These are phyloP conservation scores for Bos taurus DNA, from an alignment of 2,113 vertebrate genomes.

Conservation along the genomic window DNA sequence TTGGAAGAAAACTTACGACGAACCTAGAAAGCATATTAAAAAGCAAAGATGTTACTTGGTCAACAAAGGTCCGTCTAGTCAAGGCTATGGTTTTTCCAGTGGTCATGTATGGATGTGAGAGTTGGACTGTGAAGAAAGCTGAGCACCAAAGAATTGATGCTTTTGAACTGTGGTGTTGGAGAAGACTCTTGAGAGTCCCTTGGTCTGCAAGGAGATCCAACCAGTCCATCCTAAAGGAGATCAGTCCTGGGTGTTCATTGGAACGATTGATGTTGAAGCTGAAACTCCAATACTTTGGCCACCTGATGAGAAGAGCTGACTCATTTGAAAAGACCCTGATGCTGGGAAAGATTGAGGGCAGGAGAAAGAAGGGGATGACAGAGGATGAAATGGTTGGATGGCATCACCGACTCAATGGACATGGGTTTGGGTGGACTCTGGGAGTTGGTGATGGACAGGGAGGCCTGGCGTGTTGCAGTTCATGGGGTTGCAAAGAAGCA, in stretches of 20 bases:
- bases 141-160: neutral
- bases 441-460: neutral
- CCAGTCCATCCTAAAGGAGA: neutral
- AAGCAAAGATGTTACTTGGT: neutral
- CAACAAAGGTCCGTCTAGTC: neutral
- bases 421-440: neutral
- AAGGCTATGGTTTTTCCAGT: neutral
- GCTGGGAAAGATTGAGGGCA: neutral
- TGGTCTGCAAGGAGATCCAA: neutral
- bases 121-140: neutral
- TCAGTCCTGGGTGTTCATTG: neutral
- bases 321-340: neutral
- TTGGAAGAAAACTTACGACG: neutral
- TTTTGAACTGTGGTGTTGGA: neutral
- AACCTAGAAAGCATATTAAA: neutral
- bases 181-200: neutral
- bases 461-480: fast-evolving
- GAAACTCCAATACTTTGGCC: neutral
- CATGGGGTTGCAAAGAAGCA: neutral
- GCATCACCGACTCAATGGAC: neutral
- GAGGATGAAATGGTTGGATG: neutral
- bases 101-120: neutral
- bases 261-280: neutral
- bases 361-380: neutral
- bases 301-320: neutral